Evolutionary conservation across 2,888 invertebrate genomes (phyloP), one percentile per base, ranked within the genome.

Genomic region (Acleris laterana): DNA sequence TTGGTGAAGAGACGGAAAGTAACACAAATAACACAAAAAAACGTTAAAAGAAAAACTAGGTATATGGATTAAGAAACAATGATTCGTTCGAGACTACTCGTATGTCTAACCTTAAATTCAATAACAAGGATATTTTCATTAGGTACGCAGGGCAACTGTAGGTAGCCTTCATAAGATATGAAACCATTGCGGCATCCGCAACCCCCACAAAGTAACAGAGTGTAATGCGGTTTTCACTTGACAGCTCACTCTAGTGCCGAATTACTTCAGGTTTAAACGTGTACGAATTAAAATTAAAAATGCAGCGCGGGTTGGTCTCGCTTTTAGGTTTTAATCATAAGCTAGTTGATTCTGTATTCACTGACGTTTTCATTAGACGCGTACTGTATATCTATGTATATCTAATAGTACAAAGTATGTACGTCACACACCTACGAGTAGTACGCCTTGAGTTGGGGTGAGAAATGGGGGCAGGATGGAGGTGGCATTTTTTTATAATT

Each of bases 251-350:
- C n/a, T 46, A 16, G 46, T 50, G 50, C 50, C 38, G 13, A 50
- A 9, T 9, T 50, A 50, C 19, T 50, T 50, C 11, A 13, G 20
- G 19, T 49, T 20, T 11, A 49, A 50, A 50, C 50, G 19, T n/a
- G 46, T 28, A 57, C 44, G 46, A 62, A 66, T 61, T 52, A 66
- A 57, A 66, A 62, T 66, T 66, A 66, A 66, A 52, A 57, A 66
- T 66, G 44, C 62, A 66, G 2, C 3, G 19, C 17, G n/a, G 28
- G 17, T 2, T 25, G 17, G n/a, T 5, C 57, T 46, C 57, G 25
- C 42, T n/a, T 22, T 20, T 22, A n/a, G 19, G 52, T 55, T 50
- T 57, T 66, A 60, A 55, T 52, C 56, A 56, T 62, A 57, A 46
- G 55, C 55, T 56, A 56, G 51, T 13, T 64, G 51, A 51, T 66